phyloP scores from a whole-genome alignment of 2,113 vertebrate species.

The Leuciscus idus region DNA sequence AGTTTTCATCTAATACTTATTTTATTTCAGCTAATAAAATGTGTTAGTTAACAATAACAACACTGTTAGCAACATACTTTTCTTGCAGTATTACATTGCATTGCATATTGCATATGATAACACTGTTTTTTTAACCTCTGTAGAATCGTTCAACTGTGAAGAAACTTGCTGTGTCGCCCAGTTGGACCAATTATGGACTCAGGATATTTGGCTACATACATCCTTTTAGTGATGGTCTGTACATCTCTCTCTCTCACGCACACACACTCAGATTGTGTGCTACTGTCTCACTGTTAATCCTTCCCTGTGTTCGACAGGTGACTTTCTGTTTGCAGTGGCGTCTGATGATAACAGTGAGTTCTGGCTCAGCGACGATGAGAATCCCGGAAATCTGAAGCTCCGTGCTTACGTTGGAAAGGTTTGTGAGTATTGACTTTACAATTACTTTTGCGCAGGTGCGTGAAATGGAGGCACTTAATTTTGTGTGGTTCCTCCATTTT shows the following conservation, averaged over 20 bases:
- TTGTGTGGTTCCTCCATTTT: constrained; percentile 39
- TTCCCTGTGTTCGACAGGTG: constrained; percentile 73
- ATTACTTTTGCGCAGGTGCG: background rate
- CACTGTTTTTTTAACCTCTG: background rate
- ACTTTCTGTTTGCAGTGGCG: constrained; percentile 89
- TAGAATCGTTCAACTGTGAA: constrained; percentile 85
- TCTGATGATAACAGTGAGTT: constrained; percentile 94
- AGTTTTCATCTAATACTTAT: too few species aligned
- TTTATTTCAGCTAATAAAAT: background rate
- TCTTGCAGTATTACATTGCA: constrained; percentile 14
- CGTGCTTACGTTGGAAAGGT: constrained; percentile 91
- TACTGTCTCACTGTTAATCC: background rate
- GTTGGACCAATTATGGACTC: constrained; percentile 91
- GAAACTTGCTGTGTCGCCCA: constrained; percentile 87
- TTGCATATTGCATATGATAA: background rate
- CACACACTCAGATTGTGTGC: background rate
- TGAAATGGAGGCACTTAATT: background rate
- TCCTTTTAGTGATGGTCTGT: constrained; percentile 83
- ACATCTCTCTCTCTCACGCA: background rate
- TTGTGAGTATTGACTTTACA: constrained; percentile 9
- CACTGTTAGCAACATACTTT: background rate
- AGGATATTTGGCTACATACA: constrained; percentile 95
- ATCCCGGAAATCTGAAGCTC: constrained; percentile 79
- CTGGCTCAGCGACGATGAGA: constrained; percentile 89
- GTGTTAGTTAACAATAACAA: background rate